Evolutionary conservation across 2,888 invertebrate genomes (phyloP), one percentile per base, ranked within the genome.

Genomic region (Apamea epomidion): DNA sequence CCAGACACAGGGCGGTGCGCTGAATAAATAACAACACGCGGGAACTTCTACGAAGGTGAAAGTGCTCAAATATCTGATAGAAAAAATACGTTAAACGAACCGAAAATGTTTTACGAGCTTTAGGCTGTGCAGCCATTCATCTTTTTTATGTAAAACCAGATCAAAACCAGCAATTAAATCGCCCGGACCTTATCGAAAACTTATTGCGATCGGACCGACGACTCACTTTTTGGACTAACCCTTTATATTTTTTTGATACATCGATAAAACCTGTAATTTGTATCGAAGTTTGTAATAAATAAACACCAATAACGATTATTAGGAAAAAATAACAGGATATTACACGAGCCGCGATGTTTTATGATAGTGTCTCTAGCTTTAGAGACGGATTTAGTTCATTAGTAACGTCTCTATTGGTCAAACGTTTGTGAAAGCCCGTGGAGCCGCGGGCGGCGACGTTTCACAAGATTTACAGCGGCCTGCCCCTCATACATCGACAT

Each of bases 231-330:
- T 97, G 95, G 96, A 93, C 94, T 95, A 96, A 97, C 96, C 97
- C 97, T 96, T 97, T 95, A 95, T 92, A 94, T 64, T 96, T 96
- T 96, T 96, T 97, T 96, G 94, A 94, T 92, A 91, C 92, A 91
- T 93, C 95, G 95, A 96, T 95, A 96, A 95, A 96, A 95, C 96
- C 96, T 96, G 94, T 97, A 97, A 97, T 97, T 97, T 97, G 96
- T 93, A 93, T 91, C 95, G 93, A 94, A 93, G 94, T 93, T 96
- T 95, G 96, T 96, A 96, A 97, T 97, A 97, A 97, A 97, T 97
- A 97, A 97, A 97, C 96, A 96, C 95, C 96, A 97, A 97, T 97
- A 97, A 97, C 95, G 95, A 97, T 97, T 96, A 97, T 97, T 97
- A 97, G 93, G 94, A 95, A 95, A 95, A 96, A 96, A 96, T 96